phyloP scores from a whole-genome alignment of 2,888 invertebrate species.

The Lasioglossum pauxillum region DNA sequence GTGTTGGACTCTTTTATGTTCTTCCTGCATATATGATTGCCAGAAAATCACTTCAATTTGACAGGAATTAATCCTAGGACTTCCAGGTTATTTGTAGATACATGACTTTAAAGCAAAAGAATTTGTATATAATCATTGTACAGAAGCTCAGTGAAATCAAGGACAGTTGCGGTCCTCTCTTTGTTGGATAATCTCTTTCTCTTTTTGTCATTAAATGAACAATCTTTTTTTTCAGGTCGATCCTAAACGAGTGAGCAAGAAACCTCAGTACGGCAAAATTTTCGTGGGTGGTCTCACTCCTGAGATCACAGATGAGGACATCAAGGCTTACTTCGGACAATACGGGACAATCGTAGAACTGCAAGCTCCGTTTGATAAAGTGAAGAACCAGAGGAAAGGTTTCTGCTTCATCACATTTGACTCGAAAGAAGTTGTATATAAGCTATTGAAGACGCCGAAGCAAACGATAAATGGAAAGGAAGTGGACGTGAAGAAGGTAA shows the following conservation, averaged over 20 bases:
- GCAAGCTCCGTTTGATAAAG: slow-evolving; percentile 89
- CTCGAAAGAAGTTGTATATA: slow-evolving; percentile 87
- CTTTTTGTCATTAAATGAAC: not conserved
- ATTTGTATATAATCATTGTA: not conserved
- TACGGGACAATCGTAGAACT: slow-evolving; percentile 88
- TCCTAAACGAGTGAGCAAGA: slow-evolving; percentile 88
- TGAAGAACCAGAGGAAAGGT: slow-evolving; percentile 87
- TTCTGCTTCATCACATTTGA: slow-evolving; percentile 90
- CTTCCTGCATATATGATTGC: not conserved
- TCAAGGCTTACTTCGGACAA: slow-evolving; percentile 87
- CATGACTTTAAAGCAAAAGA: not conserved
- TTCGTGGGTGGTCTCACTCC: slow-evolving; percentile 89
- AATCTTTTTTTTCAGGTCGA: slow-evolving; percentile 84
- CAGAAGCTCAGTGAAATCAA: not conserved
- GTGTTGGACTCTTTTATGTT: not conserved
- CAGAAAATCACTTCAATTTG: not conserved
- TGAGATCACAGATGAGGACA: slow-evolving; percentile 87
- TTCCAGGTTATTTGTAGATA: not conserved
- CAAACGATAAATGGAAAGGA: slow-evolving; percentile 87
- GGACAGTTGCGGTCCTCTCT: not conserved
- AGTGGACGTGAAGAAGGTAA: slow-evolving; percentile 86
- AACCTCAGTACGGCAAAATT: slow-evolving; percentile 87
- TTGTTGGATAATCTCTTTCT: not conserved
- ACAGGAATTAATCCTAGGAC: not conserved
- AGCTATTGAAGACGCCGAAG: slow-evolving; percentile 86